A percentile compares a stretch with the other conserved stretches of the same genome.
Conservation (phyloP, 1,140 invertebrate genomes). For the Microplitis demolitor region DNA sequence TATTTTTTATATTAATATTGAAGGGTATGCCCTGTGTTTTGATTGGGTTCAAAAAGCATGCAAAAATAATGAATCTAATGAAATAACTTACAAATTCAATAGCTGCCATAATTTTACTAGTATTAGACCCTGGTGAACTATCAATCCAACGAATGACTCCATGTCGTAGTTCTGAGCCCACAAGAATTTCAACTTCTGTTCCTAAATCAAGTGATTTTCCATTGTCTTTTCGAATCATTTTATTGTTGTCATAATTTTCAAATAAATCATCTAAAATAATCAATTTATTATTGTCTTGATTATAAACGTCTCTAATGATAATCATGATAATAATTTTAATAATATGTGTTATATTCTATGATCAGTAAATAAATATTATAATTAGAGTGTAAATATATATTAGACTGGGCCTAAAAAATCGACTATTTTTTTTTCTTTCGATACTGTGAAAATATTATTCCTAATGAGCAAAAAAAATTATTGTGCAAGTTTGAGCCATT, state of each 20-base stretch:
- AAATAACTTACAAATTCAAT: constrained; percentile 67
- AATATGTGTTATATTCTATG: too few species aligned
- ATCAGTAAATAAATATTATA: too few species aligned
- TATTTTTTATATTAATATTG: background rate
- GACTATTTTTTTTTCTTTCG: too few species aligned
- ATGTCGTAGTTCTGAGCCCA: constrained; percentile 65
- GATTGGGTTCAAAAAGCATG: constrained; percentile 30
- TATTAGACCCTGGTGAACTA: constrained; percentile 52
- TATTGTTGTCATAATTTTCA: constrained; percentile 51
- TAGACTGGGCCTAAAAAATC: too few species aligned
- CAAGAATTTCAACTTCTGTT: constrained; percentile 74
- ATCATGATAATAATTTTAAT: too few species aligned
- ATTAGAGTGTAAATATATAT: too few species aligned
- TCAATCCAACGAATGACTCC: constrained; percentile 92
- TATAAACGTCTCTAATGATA: too few species aligned
- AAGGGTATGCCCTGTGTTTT: background rate
- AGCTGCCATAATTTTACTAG: constrained; percentile 68
- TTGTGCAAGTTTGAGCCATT: too few species aligned
- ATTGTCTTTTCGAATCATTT: constrained; percentile 49
- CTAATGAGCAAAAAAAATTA: too few species aligned
- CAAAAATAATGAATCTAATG: constrained; percentile 34
- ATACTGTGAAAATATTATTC: too few species aligned
- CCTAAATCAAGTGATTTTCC: constrained; percentile 70
- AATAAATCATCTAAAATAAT: constrained; percentile 40
- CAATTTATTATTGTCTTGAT: background rate